Evolutionary conservation across 2,888 invertebrate genomes (phyloP).

Genomic region (Ectobius pallidus): DNA sequence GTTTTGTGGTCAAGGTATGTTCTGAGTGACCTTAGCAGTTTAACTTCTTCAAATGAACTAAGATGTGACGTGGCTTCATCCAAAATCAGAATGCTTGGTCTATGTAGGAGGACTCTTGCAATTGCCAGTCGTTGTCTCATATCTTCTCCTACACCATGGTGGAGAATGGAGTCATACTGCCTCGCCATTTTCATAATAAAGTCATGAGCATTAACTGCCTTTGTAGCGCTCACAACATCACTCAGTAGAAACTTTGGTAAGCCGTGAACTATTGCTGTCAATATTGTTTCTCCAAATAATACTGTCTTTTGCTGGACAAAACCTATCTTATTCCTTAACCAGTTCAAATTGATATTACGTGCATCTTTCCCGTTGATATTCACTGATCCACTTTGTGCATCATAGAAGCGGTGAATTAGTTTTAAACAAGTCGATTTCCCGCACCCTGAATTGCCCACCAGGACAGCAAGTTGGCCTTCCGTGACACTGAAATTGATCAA

Average conservation of each 20-base stretch:
- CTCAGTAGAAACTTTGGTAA: constrained; percentile 7
- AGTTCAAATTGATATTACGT: constrained; percentile 26
- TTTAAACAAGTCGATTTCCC: constrained; percentile 41
- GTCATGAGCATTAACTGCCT: constrained; percentile 38
- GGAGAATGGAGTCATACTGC: constrained; percentile 31
- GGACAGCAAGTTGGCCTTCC: constrained; percentile 32
- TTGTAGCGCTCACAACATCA: constrained; percentile 30
- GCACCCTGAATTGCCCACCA: constrained; percentile 35
- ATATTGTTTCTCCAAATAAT: constrained; percentile 40
- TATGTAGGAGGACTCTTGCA: constrained; percentile 41
- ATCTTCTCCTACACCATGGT: constrained; percentile 35
- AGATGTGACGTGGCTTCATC: constrained; percentile 39
- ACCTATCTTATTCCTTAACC: constrained; percentile 37
- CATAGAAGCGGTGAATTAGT: constrained; percentile 42
- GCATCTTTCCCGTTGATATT: constrained; percentile 32
- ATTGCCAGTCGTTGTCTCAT: constrained; percentile 41
- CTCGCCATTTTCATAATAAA: constrained; percentile 12
- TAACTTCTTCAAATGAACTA: constrained; percentile 35
- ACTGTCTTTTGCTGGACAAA: constrained; percentile 43
- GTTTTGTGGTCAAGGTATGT: constrained; percentile 1
- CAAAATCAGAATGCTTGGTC: constrained; percentile 39
- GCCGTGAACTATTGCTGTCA: constrained; percentile 39
- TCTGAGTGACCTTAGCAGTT: constrained; percentile 26
- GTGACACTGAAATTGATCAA: constrained; percentile 49
- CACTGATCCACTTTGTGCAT: constrained; percentile 37